Evolutionary conservation across 2,113 vertebrate genomes (phyloP).

Genomic region (Vicugna pacos): DNA sequence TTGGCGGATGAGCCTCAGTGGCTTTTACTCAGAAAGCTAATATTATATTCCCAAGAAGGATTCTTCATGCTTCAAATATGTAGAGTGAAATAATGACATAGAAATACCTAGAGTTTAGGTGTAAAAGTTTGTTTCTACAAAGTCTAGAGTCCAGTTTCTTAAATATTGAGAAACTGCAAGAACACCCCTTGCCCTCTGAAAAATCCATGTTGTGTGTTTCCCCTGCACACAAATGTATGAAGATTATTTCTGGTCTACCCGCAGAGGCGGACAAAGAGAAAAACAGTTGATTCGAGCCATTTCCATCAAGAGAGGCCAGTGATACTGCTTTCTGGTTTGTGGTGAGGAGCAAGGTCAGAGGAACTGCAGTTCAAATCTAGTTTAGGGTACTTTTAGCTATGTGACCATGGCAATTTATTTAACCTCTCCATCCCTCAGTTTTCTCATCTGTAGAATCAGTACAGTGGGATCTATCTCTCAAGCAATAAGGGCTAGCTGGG

Average conservation of each 20-base stretch:
- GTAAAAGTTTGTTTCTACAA: background rate
- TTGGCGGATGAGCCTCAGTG: background rate
- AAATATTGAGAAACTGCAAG: background rate
- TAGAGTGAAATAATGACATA: background rate
- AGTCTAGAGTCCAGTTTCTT: background rate
- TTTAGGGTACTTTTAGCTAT: background rate
- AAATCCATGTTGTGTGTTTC: background rate
- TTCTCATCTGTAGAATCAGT: background rate
- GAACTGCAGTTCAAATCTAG: background rate
- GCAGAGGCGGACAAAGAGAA: background rate
- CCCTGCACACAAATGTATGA: background rate
- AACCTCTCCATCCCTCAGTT: background rate
- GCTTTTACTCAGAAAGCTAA: conserved; percentile 31
- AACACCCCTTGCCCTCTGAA: background rate
- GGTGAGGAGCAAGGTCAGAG: background rate
- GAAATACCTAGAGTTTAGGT: background rate
- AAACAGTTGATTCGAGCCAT: background rate
- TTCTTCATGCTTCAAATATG: background rate
- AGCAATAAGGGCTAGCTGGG: background rate
- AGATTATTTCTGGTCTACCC: background rate
- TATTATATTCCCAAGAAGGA: background rate
- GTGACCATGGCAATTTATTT: background rate
- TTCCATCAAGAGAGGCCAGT: background rate
- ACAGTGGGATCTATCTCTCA: background rate
- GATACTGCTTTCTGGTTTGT: background rate